phyloP scores from a whole-genome alignment of 2,113 vertebrate genomes.

The Varanus salvator region DNA sequence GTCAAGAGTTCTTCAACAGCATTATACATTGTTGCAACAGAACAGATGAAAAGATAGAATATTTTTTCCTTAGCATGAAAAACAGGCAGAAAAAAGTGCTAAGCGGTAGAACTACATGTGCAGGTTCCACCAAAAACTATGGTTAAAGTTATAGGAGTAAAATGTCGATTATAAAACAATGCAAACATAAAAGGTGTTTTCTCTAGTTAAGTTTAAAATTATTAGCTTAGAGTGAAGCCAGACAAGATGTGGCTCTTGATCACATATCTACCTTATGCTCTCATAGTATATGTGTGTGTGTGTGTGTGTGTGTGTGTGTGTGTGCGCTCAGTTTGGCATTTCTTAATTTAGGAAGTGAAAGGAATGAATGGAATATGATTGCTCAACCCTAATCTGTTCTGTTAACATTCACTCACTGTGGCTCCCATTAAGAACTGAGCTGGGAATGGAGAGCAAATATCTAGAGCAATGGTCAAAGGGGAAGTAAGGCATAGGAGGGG shows the following conservation, averaged over 20 bases:
- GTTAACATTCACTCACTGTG: not conserved
- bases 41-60: not conserved
- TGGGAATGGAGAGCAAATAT: not conserved
- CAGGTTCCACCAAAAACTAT: not conserved
- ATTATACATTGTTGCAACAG: not conserved
- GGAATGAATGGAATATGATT: not conserved
- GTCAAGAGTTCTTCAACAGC: not conserved
- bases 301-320: not conserved
- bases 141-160: not conserved
- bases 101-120: not conserved
- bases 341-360: not conserved
- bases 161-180: not conserved
- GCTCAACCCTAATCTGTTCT: not conserved
- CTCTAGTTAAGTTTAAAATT: not conserved
- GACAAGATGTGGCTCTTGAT: not conserved
- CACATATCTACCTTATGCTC: not conserved
- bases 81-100: not conserved
- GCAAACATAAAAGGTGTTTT: not conserved
- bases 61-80: not conserved
- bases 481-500: not conserved
- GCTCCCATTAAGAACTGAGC: not conserved
- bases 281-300: not conserved
- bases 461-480: not conserved
- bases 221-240: not conserved
- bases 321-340: not conserved